Percentiles rank a stretch among this genome's conserved stretches.
These are phyloP conservation scores for Acanthacorydalis orientalis DNA, from an alignment of 2,888 invertebrate species.

Conservation along the genomic window DNA sequence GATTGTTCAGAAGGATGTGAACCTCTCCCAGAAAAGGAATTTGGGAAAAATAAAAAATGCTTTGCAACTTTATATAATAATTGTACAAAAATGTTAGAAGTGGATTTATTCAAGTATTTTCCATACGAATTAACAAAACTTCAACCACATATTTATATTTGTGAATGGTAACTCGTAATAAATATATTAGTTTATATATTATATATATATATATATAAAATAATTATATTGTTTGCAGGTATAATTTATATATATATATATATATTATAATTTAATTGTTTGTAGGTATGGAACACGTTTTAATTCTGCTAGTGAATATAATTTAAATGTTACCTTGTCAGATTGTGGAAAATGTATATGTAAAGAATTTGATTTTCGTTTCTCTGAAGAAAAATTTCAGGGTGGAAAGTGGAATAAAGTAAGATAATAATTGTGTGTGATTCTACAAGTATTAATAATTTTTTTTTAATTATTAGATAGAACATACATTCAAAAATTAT, in stretches of 20 bases:
- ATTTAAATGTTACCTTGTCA: constrained; percentile 17
- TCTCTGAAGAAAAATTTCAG: constrained; percentile 16
- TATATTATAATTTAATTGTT: constrained; percentile 6
- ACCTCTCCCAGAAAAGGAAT: constrained; percentile 20
- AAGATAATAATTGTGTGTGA: neutral
- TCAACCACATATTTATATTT: constrained; percentile 33
- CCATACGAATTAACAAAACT: constrained; percentile 26
- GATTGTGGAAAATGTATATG: constrained; percentile 15
- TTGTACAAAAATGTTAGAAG: constrained; percentile 30
- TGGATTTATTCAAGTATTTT: constrained; percentile 23
- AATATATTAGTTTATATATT: too few species aligned
- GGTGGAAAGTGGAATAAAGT: constrained; percentile 24
- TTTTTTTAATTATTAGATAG: constrained; percentile 23
- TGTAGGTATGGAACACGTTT: constrained; percentile 25
- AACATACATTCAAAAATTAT: constrained; percentile 32
- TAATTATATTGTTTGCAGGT: too few species aligned
- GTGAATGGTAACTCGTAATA: constrained; percentile 22
- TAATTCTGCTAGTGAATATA: constrained; percentile 30
- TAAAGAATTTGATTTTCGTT: constrained; percentile 11
- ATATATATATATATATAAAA: too few species aligned
- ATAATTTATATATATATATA: too few species aligned
- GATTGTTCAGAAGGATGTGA: constrained; percentile 28
- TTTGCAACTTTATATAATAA: constrained; percentile 34
- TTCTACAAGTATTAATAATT: neutral
- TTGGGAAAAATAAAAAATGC: constrained; percentile 24